Evolutionary conservation across 2,797 vertebrate genomes (phyloP).

Genomic region (Macroramphosus scolopax): DNA sequence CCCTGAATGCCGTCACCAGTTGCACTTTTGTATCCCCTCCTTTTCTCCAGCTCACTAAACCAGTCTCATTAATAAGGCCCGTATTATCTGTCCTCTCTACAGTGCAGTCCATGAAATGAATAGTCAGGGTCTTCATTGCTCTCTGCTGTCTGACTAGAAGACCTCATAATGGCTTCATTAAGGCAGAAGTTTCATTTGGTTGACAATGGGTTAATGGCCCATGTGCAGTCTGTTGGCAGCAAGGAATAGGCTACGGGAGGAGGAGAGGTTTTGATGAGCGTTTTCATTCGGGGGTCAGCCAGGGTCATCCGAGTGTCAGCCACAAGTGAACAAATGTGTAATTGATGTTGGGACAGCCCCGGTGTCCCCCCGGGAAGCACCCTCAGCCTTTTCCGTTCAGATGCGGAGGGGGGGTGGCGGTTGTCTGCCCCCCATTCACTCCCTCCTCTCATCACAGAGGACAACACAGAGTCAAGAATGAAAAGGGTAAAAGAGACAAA

Average conservation of each 20-base stretch:
- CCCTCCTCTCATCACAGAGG: constrained; percentile 66
- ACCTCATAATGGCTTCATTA: constrained; percentile 87
- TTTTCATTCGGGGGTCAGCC: constrained; percentile 77
- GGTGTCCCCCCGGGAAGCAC: constrained; percentile 68
- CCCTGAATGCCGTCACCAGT: constrained; percentile 72
- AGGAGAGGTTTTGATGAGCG: constrained; percentile 74
- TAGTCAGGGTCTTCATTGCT: constrained; percentile 80
- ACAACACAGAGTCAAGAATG: constrained; percentile 73
- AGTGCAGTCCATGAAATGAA: constrained; percentile 83
- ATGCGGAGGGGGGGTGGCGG: constrained; percentile 26
- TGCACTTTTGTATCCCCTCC: constrained; percentile 68
- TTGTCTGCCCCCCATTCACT: constrained; percentile 46
- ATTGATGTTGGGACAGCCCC: constrained; percentile 81
- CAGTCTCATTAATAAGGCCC: constrained; percentile 77
- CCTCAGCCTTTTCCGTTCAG: constrained; percentile 60
- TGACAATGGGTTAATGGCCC: constrained; percentile 84
- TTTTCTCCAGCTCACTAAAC: constrained; percentile 75
- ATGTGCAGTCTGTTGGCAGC: constrained; percentile 72
- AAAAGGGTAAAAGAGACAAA: constrained; percentile 72
- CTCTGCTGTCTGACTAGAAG: constrained; percentile 76
- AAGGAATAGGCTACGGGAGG: constrained; percentile 55
- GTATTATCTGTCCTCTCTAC: constrained; percentile 72
- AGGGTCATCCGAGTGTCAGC: constrained; percentile 76
- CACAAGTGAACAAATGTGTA: constrained; percentile 83
- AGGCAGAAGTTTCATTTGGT: constrained; percentile 84